Percentiles rank a stretch among this genome's conserved stretches.
These are phyloP conservation scores for Falco berigora DNA, from an alignment of 2,797 vertebrate genomes.

Conservation along the genomic window DNA sequence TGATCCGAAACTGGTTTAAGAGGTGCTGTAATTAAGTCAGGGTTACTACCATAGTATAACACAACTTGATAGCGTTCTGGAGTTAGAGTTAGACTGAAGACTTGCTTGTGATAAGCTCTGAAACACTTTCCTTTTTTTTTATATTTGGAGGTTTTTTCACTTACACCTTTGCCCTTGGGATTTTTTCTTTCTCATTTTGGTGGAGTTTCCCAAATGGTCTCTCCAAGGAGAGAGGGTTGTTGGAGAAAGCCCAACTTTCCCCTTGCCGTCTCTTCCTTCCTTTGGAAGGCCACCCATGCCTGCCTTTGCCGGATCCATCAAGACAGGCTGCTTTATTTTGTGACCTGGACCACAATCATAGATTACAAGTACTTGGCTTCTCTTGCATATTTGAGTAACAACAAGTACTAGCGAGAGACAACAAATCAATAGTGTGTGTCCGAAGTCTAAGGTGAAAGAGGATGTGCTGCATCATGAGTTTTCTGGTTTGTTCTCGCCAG, in stretches of 20 bases:
- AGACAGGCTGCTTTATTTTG: background rate
- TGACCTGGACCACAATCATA: background rate
- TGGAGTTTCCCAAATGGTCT: background rate
- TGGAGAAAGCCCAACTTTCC: background rate
- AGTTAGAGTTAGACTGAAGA: background rate
- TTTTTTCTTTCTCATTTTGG: background rate
- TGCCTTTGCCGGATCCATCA: background rate
- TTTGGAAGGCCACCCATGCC: too few species aligned
- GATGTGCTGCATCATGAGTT: background rate
- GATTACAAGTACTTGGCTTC: background rate
- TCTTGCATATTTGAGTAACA: background rate
- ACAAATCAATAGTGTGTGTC: background rate
- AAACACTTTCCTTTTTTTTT: background rate
- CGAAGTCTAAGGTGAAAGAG: background rate
- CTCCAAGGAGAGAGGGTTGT: background rate
- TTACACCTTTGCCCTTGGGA: background rate
- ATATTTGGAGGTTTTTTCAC: background rate
- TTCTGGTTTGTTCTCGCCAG: background rate
- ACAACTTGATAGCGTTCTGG: background rate
- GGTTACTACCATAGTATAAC: constrained; percentile 10
- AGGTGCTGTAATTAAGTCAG: constrained; percentile 27
- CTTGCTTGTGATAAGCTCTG: background rate
- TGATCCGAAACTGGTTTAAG: constrained; percentile 7
- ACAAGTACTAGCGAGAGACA: background rate
- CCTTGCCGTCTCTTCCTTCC: background rate